phyloP scores from a whole-genome alignment of 2,113 vertebrate genomes.

The Sula dactylatra region DNA sequence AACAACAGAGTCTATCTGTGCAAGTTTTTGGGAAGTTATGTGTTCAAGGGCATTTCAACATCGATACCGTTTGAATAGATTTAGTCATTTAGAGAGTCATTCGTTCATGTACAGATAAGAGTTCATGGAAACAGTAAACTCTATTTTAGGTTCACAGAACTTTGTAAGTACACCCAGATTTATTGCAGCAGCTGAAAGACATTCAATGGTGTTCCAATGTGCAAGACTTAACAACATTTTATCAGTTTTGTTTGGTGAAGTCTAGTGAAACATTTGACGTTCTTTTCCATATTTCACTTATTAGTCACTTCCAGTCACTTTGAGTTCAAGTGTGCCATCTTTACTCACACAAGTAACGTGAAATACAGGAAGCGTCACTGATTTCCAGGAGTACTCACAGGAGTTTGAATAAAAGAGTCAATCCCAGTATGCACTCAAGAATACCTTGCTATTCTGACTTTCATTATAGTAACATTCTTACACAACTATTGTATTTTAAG shows the following conservation, averaged over 20 bases:
- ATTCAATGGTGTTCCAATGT: background rate
- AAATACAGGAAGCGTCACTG: background rate
- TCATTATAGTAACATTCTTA: background rate
- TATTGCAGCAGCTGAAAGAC: background rate
- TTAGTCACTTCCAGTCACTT: background rate
- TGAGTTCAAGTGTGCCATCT: background rate
- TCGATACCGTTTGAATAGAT: background rate
- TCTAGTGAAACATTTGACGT: background rate
- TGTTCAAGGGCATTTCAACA: background rate
- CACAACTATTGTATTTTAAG: background rate
- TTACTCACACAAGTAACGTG: background rate
- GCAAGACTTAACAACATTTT: background rate
- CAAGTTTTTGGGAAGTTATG: background rate
- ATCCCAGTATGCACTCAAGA: background rate
- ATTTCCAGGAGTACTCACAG: background rate
- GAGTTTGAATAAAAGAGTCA: background rate
- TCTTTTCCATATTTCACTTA: background rate
- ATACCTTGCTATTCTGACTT: background rate
- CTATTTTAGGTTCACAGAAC: background rate
- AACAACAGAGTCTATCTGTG: background rate
- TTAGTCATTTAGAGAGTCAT: background rate
- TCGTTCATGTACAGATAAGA: background rate
- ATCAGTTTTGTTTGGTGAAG: background rate
- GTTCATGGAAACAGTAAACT: background rate
- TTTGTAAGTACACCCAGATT: background rate